These are phyloP conservation scores for Sarcophaga caerulescens DNA, from an alignment of 2,888 invertebrate species.

Conservation along the genomic window DNA sequence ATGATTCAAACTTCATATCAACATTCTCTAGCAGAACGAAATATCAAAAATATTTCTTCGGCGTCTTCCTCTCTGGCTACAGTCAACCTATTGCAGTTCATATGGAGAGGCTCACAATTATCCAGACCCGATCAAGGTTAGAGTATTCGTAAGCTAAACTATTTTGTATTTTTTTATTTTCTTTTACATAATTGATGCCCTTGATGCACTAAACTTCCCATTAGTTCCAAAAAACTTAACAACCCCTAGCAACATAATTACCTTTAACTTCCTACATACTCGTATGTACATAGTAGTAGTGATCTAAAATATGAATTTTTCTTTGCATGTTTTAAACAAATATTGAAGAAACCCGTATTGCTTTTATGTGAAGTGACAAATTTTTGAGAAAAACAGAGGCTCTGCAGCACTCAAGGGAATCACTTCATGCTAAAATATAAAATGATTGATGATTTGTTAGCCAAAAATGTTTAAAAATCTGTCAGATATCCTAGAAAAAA, in stretches of 20 bases:
- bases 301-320: constrained; percentile 32
- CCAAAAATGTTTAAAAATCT: constrained; percentile 1
- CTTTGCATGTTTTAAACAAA: constrained; percentile 16
- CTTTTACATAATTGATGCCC: too few relatives aligned
- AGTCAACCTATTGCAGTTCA: too few relatives aligned
- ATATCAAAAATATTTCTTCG: neutral
- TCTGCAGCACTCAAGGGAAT: constrained; percentile 50
- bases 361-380: neutral
- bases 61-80: neutral
- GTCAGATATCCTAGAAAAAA: neutral
- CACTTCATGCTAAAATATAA: neutral
- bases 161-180: too few relatives aligned
- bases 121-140: too few relatives aligned
- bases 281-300: neutral
- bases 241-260: too few relatives aligned
- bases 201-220: too few relatives aligned
- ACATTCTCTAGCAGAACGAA: neutral
- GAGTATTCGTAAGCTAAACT: too few relatives aligned
- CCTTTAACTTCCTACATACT: too few relatives aligned
- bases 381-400: neutral
- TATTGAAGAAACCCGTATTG: too few relatives aligned
- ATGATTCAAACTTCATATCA: neutral
- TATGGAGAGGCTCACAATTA: too few relatives aligned
- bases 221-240: too few relatives aligned
- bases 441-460: constrained; percentile 65